Percentiles rank a stretch among this genome's conserved stretches.
Evolutionary conservation across 92 coral and sea anemone species (phyloP).

Genomic region (Phenganax stokvisi): DNA sequence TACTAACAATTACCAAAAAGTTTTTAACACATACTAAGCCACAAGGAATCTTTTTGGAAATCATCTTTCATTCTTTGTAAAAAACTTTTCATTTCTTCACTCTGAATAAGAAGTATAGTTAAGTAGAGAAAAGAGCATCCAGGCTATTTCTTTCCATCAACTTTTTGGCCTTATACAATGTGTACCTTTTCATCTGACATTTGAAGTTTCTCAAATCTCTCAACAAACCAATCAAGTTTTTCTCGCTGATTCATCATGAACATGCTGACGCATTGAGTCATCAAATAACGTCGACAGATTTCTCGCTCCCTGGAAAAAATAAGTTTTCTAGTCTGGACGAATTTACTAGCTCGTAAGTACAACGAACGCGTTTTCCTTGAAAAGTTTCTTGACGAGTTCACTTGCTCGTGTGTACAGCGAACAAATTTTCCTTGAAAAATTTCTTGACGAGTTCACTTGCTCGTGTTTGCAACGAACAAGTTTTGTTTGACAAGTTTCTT

Average conservation of each 20-base stretch:
- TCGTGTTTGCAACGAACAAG: not conserved
- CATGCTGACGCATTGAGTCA: constrained; percentile 72
- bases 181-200: constrained; percentile 78
- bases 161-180: not conserved
- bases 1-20: not conserved
- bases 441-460: not conserved
- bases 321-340: not conserved
- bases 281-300: constrained; percentile 75
- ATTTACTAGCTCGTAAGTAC: not conserved
- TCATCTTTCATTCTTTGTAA: constrained; percentile 58
- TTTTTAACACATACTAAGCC: constrained; percentile 64
- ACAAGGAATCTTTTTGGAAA: constrained; percentile 67
- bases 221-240: constrained; percentile 64
- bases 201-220: constrained; percentile 53
- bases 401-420: not conserved
- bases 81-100: constrained; percentile 66
- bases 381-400: not conserved
- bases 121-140: not conserved
- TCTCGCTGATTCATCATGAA: constrained; percentile 54
- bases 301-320: constrained; percentile 60
- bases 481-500: not conserved
- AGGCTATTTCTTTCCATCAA: not conserved
- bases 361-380: not conserved
- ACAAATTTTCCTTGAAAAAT: not conserved
- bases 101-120: constrained; percentile 28